Evolutionary conservation across 2,888 invertebrate species (phyloP), one percentile per base, ranked within the genome.

Genomic region (Dicycla oo): DNA sequence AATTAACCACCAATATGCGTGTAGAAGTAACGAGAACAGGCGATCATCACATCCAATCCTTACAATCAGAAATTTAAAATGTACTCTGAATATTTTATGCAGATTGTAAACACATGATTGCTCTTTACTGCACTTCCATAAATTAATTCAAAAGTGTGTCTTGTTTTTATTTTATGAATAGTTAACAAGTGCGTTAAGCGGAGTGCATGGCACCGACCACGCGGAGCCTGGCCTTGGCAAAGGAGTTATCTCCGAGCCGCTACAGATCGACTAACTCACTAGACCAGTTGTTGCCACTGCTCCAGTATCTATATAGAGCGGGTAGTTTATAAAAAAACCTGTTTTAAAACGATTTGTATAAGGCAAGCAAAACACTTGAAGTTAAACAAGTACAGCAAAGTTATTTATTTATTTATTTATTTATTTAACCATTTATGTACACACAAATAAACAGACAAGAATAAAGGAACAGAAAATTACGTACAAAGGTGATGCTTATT

Each of bases 241-340:
- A 63, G 73, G 61, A 75, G 71, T 78, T 78, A 80, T 80, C 82
- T 84, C 63, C 67, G 18, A 69, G 60, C 57, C 67, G 76, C 82
- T 77, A 71, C 81, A 83, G 79, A 71, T 78, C 73, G 82, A 84
- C 88, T 84, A 88, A 87, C 87, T 83, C 84, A 86, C 75, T 80
- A 78, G 79, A 86, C 86, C 84, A 84, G 86, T 86, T 88, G 81
- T 72, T 63, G 62, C 66, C 57, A 64, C 23, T 69, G 30, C 63
- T 57, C 40, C 62, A 69, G 51, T 61, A 82, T 62, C 61, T 79
- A 66, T 56, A 81, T 63, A 79, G 71, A 82, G 75, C 6, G 47
- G 47, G 23, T 62, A 47, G 2, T 51, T 20, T 11, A 11, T 2
- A 0, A 13, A 30, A 34, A 23, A 45, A 53, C 4, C 1, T 23